phyloP scores from a whole-genome alignment of 2,888 invertebrate species.

The Pterostichus madidus region DNA sequence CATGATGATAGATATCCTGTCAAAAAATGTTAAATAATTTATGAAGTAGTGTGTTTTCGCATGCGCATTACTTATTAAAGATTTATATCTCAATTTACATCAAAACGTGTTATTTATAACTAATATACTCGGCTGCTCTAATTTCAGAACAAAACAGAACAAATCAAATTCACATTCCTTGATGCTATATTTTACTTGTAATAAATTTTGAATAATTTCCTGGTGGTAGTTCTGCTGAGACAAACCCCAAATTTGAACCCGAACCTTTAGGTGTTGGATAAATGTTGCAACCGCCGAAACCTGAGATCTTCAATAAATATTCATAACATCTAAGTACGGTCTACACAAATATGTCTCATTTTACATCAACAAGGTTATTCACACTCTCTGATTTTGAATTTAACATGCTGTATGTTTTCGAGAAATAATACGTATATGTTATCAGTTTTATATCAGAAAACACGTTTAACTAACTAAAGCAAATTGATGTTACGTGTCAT shows the following conservation, averaged over 20 bases:
- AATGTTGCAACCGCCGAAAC: neutral
- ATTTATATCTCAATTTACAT: slow-evolving; percentile 47
- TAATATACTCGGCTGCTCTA: slow-evolving; percentile 13
- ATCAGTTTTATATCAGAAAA: no score
- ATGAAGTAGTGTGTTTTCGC: slow-evolving; percentile 6
- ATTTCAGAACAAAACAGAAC: slow-evolving; percentile 41
- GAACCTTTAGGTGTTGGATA: slow-evolving; percentile 20
- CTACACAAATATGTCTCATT: slow-evolving; percentile 13
- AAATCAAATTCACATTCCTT: slow-evolving; percentile 31
- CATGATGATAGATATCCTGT: slow-evolving; percentile 14
- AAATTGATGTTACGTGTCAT: no score
- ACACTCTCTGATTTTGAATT: slow-evolving; percentile 2
- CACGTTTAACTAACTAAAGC: no score
- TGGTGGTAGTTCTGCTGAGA: neutral
- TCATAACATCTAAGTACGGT: slow-evolving; percentile 27
- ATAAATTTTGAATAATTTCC: slow-evolving; percentile 45
- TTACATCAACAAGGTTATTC: no score
- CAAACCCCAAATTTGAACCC: neutral
- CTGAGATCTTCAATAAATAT: slow-evolving; percentile 33
- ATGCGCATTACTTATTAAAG: slow-evolving; percentile 24
- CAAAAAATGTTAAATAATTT: slow-evolving; percentile 43
- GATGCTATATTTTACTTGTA: slow-evolving; percentile 14
- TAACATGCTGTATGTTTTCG: neutral
- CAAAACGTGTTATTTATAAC: slow-evolving; percentile 35
- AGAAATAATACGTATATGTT: no score